These are phyloP conservation scores for Ceramica pisi DNA, from an alignment of 2,888 invertebrate species.

Conservation along the genomic window DNA sequence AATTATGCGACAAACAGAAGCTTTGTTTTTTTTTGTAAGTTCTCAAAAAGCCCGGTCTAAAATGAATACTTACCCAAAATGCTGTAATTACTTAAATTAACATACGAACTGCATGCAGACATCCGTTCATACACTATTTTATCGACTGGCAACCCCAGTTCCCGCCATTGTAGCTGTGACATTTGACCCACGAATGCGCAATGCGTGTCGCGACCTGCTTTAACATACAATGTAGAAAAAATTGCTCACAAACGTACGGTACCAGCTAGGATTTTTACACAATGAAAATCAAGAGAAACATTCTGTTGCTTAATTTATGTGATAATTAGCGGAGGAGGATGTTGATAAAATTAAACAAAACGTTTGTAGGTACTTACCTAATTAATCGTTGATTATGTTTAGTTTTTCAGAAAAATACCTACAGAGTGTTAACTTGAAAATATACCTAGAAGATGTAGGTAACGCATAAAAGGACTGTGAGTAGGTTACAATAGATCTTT, in stretches of 20 bases:
- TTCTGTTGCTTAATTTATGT: conserved; percentile 37
- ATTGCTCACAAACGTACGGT: conserved; percentile 53
- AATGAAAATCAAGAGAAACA: conserved; percentile 48
- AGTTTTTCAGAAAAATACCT: background rate
- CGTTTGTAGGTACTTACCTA: too few species aligned
- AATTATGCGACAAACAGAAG: background rate
- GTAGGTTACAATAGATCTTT: background rate
- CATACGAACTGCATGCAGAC: conserved; percentile 14
- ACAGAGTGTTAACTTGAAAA: background rate
- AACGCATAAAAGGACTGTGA: background rate
- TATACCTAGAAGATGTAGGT: too few species aligned
- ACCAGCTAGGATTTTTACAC: conserved; percentile 64
- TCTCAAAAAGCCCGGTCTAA: background rate
- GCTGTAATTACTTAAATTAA: conserved; percentile 25
- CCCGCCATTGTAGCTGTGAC: conserved; percentile 77
- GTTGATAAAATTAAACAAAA: background rate
- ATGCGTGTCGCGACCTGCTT: conserved; percentile 84
- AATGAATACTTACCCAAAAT: conserved; percentile 3
- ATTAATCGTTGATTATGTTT: background rate
- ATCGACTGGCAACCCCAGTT: conserved; percentile 55
- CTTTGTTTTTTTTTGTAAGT: background rate
- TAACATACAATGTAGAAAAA: conserved; percentile 87
- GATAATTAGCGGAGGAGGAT: conserved; percentile 28
- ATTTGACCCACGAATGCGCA: conserved; percentile 87
- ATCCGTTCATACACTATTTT: conserved; percentile 49